Conservation (phyloP, 2,113 vertebrate species). For the Lophura nycthemera region DNA sequence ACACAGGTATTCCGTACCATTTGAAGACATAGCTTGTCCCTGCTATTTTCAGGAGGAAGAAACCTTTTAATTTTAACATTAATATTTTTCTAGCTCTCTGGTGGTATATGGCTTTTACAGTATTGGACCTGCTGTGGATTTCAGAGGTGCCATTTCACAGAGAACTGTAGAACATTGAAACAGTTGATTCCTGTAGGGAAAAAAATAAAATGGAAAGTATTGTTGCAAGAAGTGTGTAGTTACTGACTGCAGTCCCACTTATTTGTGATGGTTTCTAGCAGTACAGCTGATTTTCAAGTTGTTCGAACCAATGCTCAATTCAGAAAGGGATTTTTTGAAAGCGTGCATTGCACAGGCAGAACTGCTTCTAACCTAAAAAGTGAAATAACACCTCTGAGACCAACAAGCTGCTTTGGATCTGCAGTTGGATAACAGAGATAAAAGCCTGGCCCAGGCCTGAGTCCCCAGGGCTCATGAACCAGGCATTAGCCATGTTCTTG, state of each 20-base stretch:
- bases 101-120: neutral
- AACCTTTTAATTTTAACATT: neutral
- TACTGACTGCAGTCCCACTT: neutral
- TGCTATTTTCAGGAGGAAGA: constrained; percentile 5
- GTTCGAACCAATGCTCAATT: neutral
- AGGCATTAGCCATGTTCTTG: neutral
- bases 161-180: neutral
- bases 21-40: neutral
- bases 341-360: neutral
- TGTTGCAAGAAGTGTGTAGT: neutral
- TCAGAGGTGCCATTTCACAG: neutral
- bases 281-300: neutral
- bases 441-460: constrained; percentile 11
- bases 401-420: constrained; percentile 28
- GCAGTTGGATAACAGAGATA: neutral
- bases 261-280: neutral
- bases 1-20: neutral
- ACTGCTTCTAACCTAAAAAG: neutral
- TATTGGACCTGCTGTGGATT: neutral
- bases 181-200: neutral
- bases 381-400: constrained; percentile 40
- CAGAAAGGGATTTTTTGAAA: neutral
- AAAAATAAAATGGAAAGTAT: neutral
- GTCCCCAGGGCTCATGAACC: neutral
- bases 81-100: neutral